Evolutionary conservation across 2,797 vertebrate genomes (phyloP), one percentile per base, ranked within the genome.

Genomic region (Micrastur ruficollis): DNA sequence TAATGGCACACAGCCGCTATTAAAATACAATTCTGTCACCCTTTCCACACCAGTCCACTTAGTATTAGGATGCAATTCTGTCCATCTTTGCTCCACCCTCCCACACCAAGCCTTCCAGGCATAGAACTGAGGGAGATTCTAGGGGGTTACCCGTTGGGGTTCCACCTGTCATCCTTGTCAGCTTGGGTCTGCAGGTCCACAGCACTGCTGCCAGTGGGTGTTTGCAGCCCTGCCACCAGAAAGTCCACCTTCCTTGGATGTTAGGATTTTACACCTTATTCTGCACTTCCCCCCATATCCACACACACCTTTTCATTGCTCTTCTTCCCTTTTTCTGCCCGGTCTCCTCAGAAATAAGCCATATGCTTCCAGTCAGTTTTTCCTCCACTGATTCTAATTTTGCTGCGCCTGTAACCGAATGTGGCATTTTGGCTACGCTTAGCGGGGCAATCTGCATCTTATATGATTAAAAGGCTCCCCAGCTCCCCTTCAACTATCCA

Each of bases 141-240:
- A 55, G 14, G 4, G 16, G 6, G 1, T 5, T 81, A 14, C 70
- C n/a, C 40, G 3, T 10, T 62, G 22, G 10, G 4, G 1, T 38
- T 89, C 29, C 4, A 5, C 9, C 14, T 61, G 7, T 36, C 23
- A 20, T 29, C 29, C 49, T 65, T 2, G 1, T 13, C 44, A 18
- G 3, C 31, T 44, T 52, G 47, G 22, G 3, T 42, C 44, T 74
- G 23, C 36, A 47, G 55, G 16, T 27, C 20, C 42, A 26, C 42
- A 14, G 14, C 34, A 15, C 34, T n/a, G 12, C 23, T 73, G 65
- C 5, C 22, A 34, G 6, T 2, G 46, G 27, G 3, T 22, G 2
- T 47, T 74, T 59, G 18, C 22, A 67, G 4, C 4, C 2, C 16
- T 84, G 3, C 16, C 26, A 13, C 42, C 22, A 73, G 44, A 59